A percentile compares a stretch with the other conserved stretches of the same genome.
phyloP scores from a whole-genome alignment of 2,113 vertebrate species.

The Odobenus rosmarus region DNA sequence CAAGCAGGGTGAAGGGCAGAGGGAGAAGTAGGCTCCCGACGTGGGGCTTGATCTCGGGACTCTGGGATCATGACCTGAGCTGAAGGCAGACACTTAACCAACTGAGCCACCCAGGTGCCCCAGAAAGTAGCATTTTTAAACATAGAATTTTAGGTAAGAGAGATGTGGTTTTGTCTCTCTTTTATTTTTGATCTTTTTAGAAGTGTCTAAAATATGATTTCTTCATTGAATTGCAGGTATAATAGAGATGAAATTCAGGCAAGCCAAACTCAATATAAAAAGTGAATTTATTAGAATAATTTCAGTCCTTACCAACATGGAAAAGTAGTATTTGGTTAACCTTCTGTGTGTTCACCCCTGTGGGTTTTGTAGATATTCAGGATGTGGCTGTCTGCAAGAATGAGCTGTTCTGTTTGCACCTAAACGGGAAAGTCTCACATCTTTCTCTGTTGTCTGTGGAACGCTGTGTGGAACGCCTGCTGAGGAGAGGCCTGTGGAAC shows the following conservation, averaged over 20 bases:
- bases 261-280: not conserved
- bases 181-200: conserved; percentile 56
- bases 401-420: conserved; percentile 95
- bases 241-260: conserved; percentile 27
- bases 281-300: conserved; percentile 45
- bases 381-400: conserved; percentile 92
- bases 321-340: not conserved
- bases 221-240: conserved; percentile 27
- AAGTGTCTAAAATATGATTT: conserved; percentile 34
- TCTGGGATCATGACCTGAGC: no score
- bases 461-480: conserved; percentile 94
- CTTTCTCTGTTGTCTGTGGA: conserved; percentile 93
- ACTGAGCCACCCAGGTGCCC: no score
- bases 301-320: not conserved
- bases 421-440: conserved; percentile 92
- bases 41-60: no score
- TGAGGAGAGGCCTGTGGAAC: conserved; percentile 92
- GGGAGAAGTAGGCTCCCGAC: no score
- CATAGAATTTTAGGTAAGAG: conserved; percentile 2
- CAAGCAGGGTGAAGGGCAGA: no score
- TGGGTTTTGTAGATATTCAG: conserved; percentile 88
- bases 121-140: not conserved
- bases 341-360: not conserved
- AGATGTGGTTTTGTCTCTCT: not conserved
- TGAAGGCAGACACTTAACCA: no score